Evolutionary conservation across 2,113 vertebrate genomes (phyloP), one percentile per base, ranked within the genome.

Genomic region (Phrynosoma blainvillii): DNA sequence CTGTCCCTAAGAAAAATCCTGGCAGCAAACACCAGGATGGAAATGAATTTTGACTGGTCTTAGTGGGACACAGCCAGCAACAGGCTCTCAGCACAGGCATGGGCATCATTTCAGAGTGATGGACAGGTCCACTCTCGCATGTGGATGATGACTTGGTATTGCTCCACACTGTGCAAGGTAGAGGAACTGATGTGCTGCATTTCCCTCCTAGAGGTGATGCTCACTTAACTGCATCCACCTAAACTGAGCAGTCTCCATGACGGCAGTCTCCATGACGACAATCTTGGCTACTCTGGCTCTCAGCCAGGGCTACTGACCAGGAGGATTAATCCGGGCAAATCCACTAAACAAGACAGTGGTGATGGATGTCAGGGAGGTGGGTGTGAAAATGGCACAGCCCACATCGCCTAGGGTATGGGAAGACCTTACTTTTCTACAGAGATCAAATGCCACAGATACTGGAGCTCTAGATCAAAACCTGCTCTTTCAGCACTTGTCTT

Each of bases 141-240:
- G 0, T 88, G 81, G 85, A 82, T 88, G 74, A 79, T 62, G 88
- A 77, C 47, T 9, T 0, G 0, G 30, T 59, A 52, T 76, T 0
- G 0, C 85, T 56, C 79, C 82, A 75, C 85, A 56, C 6, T 0
- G 1, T 75, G 87, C 59, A 62, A 91, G 90, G 85, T 86, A 88
- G 90, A 84, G 93, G 92, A 93, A 90, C 87, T 79, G 86, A 82
- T 88, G 74, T 90, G 70, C 85, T 70, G 85, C 89, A 52, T 73
- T 85, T 90, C 82, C 87, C 87, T 93, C 89, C 70, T 90, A 84
- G 84, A 87, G 0, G 73, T 85, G 90, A 0, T 14, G 3, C 92
- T 95, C 95, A 95, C 95, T 95, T 94, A 96, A 94, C 91, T 87
- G 90, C 87, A 92, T 93, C 94, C 90, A 93, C 94, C 94, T 92